phyloP scores from a whole-genome alignment of 2,797 vertebrate genomes.

The Macropodus opercularis region DNA sequence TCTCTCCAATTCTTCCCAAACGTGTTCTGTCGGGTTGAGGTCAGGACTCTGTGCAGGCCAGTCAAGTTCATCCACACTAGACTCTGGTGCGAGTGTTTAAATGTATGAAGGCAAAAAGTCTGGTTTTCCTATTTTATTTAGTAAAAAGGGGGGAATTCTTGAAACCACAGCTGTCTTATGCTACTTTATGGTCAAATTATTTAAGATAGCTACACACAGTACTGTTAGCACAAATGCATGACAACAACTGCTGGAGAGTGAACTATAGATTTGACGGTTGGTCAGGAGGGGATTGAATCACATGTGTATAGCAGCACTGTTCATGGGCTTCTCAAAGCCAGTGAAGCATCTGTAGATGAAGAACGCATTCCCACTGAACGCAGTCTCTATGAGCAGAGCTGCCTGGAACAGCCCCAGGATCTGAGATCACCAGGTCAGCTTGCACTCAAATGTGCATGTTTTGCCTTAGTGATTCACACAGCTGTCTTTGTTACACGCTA shows the following conservation, averaged over 20 bases:
- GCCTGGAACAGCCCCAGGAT: slow-evolving; percentile 56
- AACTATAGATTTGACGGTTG: slow-evolving; percentile 47
- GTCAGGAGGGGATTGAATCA: slow-evolving; percentile 49
- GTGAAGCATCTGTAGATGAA: slow-evolving; percentile 50
- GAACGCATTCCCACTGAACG: slow-evolving; percentile 37
- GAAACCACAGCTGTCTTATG: not conserved
- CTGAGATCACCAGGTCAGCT: slow-evolving; percentile 50
- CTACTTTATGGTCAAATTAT: not conserved
- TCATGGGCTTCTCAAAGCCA: slow-evolving; percentile 39
- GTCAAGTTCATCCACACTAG: too few species aligned
- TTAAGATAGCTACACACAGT: not conserved
- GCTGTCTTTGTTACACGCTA: slow-evolving; percentile 45
- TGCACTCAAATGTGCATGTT: slow-evolving; percentile 27
- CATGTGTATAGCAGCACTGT: slow-evolving; percentile 39
- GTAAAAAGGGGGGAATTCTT: too few species aligned
- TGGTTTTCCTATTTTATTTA: too few species aligned
- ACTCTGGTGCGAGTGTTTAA: too few species aligned
- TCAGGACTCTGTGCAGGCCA: too few species aligned
- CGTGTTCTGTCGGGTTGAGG: too few species aligned
- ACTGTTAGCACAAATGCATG: not conserved
- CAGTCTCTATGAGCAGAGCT: slow-evolving; percentile 34
- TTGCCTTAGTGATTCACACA: slow-evolving; percentile 56
- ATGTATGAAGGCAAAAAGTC: too few species aligned
- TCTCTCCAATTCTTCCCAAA: too few species aligned
- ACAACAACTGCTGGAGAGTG: slow-evolving; percentile 7